A percentile compares a stretch with the other conserved stretches of the same genome.
These are phyloP conservation scores for Serilophus lunatus DNA, from an alignment of 2,113 vertebrate genomes.

Conservation along the genomic window DNA sequence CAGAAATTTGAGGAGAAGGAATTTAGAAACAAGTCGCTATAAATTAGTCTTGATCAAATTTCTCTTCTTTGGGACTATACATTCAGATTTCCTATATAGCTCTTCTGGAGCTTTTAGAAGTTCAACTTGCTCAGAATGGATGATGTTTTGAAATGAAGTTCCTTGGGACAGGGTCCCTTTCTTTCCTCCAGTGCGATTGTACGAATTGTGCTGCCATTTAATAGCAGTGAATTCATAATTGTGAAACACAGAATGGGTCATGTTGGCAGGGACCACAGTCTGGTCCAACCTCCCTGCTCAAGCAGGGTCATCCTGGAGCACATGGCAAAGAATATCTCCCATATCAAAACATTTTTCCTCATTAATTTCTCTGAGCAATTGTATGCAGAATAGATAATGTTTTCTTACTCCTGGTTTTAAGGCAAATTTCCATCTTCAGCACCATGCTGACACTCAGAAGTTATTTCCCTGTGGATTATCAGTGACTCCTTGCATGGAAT, in stretches of 20 bases:
- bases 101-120: background rate
- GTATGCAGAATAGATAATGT: background rate
- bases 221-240: background rate
- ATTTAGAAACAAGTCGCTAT: background rate
- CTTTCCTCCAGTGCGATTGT: background rate
- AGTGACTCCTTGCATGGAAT: background rate
- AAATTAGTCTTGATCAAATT: background rate
- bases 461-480: background rate
- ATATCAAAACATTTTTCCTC: background rate
- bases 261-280: background rate
- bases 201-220: background rate
- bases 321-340: background rate
- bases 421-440: background rate
- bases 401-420: background rate
- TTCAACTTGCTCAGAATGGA: background rate
- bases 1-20: background rate
- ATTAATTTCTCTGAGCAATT: background rate
- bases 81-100: background rate
- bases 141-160: background rate
- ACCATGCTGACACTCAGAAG: background rate
- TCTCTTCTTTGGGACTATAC: background rate
- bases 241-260: background rate
- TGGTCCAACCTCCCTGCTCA: background rate
- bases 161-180: background rate
- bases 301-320: background rate